These are phyloP conservation scores for Dasypogon diadema DNA, from an alignment of 2,888 invertebrate species.

Conservation along the genomic window DNA sequence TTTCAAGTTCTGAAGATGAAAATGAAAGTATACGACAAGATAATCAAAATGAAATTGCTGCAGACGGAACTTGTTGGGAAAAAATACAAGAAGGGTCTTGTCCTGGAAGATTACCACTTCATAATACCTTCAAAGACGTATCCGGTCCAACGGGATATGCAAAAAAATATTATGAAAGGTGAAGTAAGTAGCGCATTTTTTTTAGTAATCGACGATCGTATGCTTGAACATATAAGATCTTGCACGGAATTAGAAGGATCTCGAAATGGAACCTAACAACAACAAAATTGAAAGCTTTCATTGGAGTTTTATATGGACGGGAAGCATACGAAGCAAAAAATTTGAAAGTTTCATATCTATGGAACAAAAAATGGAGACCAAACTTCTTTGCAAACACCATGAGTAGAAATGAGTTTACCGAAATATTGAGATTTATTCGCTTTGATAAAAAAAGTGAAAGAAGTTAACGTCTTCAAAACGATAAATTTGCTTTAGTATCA, in stretches of 20 bases:
- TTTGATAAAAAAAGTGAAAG: slow-evolving; percentile 50
- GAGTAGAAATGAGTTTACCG: slow-evolving; percentile 13
- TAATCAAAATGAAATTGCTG: background rate
- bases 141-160: background rate
- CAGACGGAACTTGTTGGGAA: background rate
- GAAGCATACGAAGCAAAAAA: slow-evolving; percentile 82
- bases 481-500: too few relatives aligned
- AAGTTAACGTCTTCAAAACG: slow-evolving; percentile 52
- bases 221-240: slow-evolving; percentile 7
- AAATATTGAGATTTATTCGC: slow-evolving; percentile 40
- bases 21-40: background rate
- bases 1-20: slow-evolving; percentile 15
- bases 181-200: slow-evolving; percentile 19
- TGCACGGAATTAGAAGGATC: slow-evolving; percentile 43
- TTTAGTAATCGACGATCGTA: background rate
- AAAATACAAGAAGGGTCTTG: background rate
- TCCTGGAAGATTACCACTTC: background rate
- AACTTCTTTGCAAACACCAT: slow-evolving; percentile 2
- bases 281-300: slow-evolving; percentile 72
- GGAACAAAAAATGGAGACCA: slow-evolving; percentile 50
- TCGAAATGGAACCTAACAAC: slow-evolving; percentile 49
- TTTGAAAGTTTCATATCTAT: slow-evolving; percentile 61
- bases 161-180: slow-evolving; percentile 26
- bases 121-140: background rate
- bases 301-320: slow-evolving; percentile 85